phyloP scores from a whole-genome alignment of 2,113 vertebrate genomes.

The Tautogolabrus adspersus region DNA sequence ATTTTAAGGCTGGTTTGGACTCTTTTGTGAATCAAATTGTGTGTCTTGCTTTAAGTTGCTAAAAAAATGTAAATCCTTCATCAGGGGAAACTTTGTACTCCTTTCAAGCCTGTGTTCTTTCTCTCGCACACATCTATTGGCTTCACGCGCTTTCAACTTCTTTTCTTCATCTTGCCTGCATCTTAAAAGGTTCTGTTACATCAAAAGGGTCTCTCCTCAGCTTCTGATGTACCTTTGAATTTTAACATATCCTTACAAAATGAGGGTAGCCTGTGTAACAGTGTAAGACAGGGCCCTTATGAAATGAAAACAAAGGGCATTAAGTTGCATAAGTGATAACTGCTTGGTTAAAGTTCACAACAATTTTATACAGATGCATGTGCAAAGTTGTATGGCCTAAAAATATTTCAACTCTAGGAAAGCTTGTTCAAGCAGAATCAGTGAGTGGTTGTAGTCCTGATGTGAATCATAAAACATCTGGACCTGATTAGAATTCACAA shows the following conservation, averaged over 20 bases:
- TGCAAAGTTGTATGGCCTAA: not conserved
- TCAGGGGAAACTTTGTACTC: not conserved
- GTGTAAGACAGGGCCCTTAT: not conserved
- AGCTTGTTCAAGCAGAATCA: too few relatives aligned
- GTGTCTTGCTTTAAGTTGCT: not conserved
- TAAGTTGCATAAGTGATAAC: not conserved
- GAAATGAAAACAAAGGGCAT: not conserved
- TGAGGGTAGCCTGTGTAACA: not conserved
- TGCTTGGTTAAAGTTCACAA: not conserved
- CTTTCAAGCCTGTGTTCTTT: not conserved
- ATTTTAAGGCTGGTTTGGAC: not conserved
- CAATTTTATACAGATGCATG: not conserved
- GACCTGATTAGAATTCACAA: not conserved
- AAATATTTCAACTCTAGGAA: too few relatives aligned
- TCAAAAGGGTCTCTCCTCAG: constrained; percentile 1
- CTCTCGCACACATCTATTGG: not conserved
- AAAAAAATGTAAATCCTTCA: not conserved
- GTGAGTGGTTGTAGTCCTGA: not conserved
- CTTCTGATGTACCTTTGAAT: not conserved
- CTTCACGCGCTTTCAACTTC: not conserved
- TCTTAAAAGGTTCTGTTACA: not conserved
- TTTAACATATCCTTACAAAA: not conserved
- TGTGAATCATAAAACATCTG: not conserved
- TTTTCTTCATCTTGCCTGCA: constrained; percentile 4
- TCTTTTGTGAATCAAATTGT: constrained; percentile 10